Evolutionary conservation across 2,888 invertebrate genomes (phyloP).

Genomic region (Oxyteleia sp.): DNA sequence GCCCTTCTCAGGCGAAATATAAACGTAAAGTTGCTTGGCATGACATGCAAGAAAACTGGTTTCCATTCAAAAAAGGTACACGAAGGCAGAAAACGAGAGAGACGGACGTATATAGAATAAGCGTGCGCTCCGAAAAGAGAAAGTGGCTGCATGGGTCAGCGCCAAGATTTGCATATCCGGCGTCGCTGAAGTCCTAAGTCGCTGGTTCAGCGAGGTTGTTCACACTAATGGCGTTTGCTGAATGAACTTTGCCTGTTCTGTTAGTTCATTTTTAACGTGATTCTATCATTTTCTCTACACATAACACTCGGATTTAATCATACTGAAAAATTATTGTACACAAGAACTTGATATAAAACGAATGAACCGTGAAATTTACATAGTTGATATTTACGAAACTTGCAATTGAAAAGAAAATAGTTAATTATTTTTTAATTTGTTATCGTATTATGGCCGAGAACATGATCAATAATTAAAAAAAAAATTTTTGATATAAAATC

Average conservation of each 20-base stretch:
- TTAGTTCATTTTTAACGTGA: conserved; percentile 32
- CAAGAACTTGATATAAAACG: conserved; percentile 2
- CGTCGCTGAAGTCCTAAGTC: conserved; percentile 62
- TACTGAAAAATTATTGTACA: background rate
- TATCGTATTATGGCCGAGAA: too few relatives aligned
- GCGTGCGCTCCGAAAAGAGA: conserved; percentile 60
- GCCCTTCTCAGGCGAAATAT: conserved; percentile 54
- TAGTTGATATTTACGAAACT: background rate
- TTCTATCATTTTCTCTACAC: conserved; percentile 29
- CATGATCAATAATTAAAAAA: too few relatives aligned
- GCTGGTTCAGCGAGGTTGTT: conserved; percentile 67
- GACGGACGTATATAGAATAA: conserved; percentile 31
- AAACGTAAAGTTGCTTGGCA: conserved; percentile 54
- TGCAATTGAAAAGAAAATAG: background rate
- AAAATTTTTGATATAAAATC: too few relatives aligned
- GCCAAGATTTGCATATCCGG: conserved; percentile 75
- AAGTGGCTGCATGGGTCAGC: conserved; percentile 72
- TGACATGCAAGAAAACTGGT: conserved; percentile 67
- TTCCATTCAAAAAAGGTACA: conserved; percentile 65
- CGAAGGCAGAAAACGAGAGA: conserved; percentile 36
- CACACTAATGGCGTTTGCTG: conserved; percentile 60
- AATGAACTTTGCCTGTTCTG: conserved; percentile 56
- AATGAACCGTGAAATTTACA: conserved; percentile 24
- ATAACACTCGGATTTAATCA: background rate
- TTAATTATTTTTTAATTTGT: too few relatives aligned